A percentile compares a stretch with the other conserved stretches of the same genome.
Conservation (phyloP, 2,113 vertebrate genomes). For the Seriola quinqueradiata region DNA sequence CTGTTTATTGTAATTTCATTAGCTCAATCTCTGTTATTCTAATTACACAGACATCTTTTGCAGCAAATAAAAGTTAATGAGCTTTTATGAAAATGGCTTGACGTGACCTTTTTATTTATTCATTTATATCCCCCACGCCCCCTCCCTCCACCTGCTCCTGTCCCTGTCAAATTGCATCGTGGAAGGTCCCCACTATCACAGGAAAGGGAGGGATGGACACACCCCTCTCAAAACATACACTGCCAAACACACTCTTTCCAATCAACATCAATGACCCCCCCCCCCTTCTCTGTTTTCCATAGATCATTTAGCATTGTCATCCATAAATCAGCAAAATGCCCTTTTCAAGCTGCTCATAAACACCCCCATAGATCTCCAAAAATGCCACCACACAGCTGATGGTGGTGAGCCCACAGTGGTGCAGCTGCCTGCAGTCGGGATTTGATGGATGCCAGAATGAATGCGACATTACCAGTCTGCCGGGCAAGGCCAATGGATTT, state of each 20-base stretch:
- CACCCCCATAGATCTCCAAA: constrained; percentile 78
- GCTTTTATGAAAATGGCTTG: constrained; percentile 80
- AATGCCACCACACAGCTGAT: constrained; percentile 70
- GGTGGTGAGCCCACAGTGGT: constrained; percentile 42
- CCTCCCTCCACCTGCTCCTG: background rate
- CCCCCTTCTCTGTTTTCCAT: constrained; percentile 54
- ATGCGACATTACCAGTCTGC: constrained; percentile 42
- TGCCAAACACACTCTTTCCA: constrained; percentile 50
- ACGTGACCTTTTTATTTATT: constrained; percentile 83
- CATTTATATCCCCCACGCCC: constrained; percentile 50
- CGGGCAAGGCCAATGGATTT: constrained; percentile 17
- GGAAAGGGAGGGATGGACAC: constrained; percentile 12
- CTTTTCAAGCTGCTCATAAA: constrained; percentile 81
- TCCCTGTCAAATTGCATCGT: constrained; percentile 41
- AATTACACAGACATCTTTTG: constrained; percentile 80
- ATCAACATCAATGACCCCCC: constrained; percentile 46
- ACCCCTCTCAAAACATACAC: constrained; percentile 30
- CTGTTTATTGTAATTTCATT: constrained; percentile 78
- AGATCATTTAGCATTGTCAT: constrained; percentile 75
- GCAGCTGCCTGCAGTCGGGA: constrained; percentile 44
- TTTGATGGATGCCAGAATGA: constrained; percentile 62
- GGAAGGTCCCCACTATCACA: constrained; percentile 20
- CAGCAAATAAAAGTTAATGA: constrained; percentile 82
- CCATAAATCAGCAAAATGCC: constrained; percentile 80
- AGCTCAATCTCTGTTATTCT: constrained; percentile 79